A percentile compares a stretch with the other conserved stretches of the same genome.
These are phyloP conservation scores for Pomacea canaliculata DNA, from an alignment of 2,888 invertebrate species.

Conservation along the genomic window DNA sequence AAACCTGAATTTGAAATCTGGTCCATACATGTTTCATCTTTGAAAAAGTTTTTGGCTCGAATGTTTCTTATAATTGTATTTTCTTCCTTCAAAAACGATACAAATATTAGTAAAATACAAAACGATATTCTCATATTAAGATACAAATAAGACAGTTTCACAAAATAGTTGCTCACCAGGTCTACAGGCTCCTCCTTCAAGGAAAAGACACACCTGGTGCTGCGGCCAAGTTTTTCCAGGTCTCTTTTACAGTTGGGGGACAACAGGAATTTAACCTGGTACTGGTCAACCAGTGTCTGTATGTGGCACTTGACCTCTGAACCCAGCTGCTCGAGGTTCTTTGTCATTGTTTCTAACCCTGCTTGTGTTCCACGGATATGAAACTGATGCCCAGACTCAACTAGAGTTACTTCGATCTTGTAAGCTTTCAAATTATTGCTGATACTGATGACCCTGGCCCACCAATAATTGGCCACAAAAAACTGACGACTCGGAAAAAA, in stretches of 20 bases:
- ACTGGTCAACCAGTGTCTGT: neutral
- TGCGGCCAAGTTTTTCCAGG: slow-evolving; percentile 1
- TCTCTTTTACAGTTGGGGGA: slow-evolving; percentile 1
- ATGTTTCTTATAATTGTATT: too few relatives aligned
- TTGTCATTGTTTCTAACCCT: slow-evolving; percentile 4
- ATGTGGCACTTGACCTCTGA: slow-evolving; percentile 1
- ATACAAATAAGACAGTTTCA: too few relatives aligned
- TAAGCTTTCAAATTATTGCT: neutral
- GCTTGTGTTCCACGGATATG: slow-evolving; percentile 4
- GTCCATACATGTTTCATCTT: too few relatives aligned
- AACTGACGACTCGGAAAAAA: slow-evolving; percentile 21
- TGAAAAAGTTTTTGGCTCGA: too few relatives aligned
- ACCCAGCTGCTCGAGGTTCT: slow-evolving; percentile 4
- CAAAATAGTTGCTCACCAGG: too few relatives aligned
- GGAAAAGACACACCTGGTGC: neutral
- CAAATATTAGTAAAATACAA: too few relatives aligned
- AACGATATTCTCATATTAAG: too few relatives aligned
- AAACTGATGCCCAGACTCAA: neutral
- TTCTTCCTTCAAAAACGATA: too few relatives aligned
- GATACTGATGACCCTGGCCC: slow-evolving; percentile 29
- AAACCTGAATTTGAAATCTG: too few relatives aligned
- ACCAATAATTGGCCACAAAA: slow-evolving; percentile 33
- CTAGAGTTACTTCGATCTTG: slow-evolving; percentile 1
- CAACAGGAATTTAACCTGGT: slow-evolving; percentile 1
- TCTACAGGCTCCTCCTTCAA: neutral